Evolutionary conservation across 2,113 vertebrate species (phyloP).

Genomic region (Aphyosemion australe): DNA sequence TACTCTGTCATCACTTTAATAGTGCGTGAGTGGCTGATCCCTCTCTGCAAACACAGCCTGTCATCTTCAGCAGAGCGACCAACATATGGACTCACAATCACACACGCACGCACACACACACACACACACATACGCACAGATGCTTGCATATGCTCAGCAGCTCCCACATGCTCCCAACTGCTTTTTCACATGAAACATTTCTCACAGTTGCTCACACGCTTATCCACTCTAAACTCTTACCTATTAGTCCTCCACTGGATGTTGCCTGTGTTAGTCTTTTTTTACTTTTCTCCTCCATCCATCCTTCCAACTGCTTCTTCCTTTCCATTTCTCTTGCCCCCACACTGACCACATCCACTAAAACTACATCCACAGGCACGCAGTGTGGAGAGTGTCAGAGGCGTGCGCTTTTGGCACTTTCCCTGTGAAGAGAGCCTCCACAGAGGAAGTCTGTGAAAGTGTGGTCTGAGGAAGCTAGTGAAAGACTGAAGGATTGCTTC

Average conservation of each 20-base stretch:
- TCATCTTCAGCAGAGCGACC: slow-evolving; percentile 58
- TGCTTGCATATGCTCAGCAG: too few species aligned
- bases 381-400: slow-evolving; percentile 75
- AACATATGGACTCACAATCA: slow-evolving; percentile 50
- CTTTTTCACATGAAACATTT: slow-evolving; percentile 51
- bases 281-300: slow-evolving; percentile 54
- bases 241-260: slow-evolving; percentile 53
- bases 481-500: too few species aligned
- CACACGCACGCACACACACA: slow-evolving; percentile 46
- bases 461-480: too few species aligned
- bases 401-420: slow-evolving; percentile 70
- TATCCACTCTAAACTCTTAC: slow-evolving; percentile 49
- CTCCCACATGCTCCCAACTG: slow-evolving; percentile 50
- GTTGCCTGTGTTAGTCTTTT: slow-evolving; percentile 37
- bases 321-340: slow-evolving; percentile 66
- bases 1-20: slow-evolving; percentile 53
- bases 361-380: slow-evolving; percentile 78
- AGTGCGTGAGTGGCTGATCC: slow-evolving; percentile 59
- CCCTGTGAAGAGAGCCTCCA: too few species aligned
- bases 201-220: slow-evolving; percentile 49
- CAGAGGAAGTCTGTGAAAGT: too few species aligned
- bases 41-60: slow-evolving; percentile 73
- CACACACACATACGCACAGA: slow-evolving; percentile 51
- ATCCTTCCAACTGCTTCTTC: slow-evolving; percentile 47
- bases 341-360: slow-evolving; percentile 79